A percentile compares a stretch with the other conserved stretches of the same genome.
Conservation (phyloP, 2,888 invertebrate genomes). For the Hypolimnas misippus region DNA sequence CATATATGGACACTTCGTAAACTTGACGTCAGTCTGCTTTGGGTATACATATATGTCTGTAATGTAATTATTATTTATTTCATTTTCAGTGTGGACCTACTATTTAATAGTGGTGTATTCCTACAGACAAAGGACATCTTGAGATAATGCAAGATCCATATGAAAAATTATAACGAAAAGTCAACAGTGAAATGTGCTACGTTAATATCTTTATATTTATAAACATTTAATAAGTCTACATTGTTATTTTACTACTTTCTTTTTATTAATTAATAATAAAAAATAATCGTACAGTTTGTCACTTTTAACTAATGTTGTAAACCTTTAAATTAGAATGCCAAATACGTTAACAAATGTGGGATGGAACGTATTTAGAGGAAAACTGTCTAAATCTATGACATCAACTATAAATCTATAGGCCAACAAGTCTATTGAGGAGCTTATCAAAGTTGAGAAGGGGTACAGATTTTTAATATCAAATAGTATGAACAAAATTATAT, state of each 20-base stretch:
- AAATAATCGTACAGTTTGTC: too few relatives aligned
- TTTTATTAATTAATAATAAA: neutral
- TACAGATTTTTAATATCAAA: too few relatives aligned
- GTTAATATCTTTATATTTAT: neutral
- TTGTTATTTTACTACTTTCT: constrained; percentile 1
- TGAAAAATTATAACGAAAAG: constrained; percentile 21
- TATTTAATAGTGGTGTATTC: constrained; percentile 65
- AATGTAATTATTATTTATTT: constrained; percentile 35
- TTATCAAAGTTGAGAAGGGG: too few relatives aligned
- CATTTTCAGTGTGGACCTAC: constrained; percentile 69
- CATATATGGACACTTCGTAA: constrained; percentile 20
- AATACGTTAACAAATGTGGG: too few relatives aligned
- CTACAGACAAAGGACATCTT: constrained; percentile 51
- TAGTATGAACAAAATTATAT: too few relatives aligned
- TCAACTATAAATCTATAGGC: too few relatives aligned
- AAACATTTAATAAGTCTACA: neutral
- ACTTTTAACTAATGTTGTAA: too few relatives aligned
- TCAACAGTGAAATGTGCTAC: constrained; percentile 7
- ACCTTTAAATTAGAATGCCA: too few relatives aligned
- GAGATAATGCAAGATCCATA: constrained; percentile 32
- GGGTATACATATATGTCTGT: constrained; percentile 34
- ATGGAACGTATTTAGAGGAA: too few relatives aligned
- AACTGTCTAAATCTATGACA: too few relatives aligned
- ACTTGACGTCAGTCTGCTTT: constrained; percentile 22
- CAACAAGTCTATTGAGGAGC: too few relatives aligned